Percentiles rank a stretch among this genome's conserved stretches.
phyloP scores from a whole-genome alignment of 2,888 invertebrate genomes.

The Taphrorychus bicolor region DNA sequence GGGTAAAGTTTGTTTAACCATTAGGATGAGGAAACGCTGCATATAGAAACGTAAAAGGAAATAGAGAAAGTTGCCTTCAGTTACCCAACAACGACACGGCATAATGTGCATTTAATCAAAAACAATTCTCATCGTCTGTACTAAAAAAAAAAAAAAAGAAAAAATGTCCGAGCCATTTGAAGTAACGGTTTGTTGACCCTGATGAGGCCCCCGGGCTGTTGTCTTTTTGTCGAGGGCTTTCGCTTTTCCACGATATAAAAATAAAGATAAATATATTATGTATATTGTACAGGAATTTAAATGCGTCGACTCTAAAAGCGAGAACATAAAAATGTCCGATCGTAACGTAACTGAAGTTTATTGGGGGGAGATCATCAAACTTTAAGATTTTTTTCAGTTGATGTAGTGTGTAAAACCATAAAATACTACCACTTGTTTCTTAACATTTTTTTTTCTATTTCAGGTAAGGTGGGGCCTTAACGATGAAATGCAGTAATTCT shows the following conservation, averaged over 20 bases:
- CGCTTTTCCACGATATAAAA: slow-evolving; percentile 15
- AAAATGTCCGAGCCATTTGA: neutral
- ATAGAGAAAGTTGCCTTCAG: slow-evolving; percentile 4
- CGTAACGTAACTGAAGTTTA: neutral
- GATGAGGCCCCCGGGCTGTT: slow-evolving; percentile 7
- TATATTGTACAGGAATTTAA: slow-evolving; percentile 9
- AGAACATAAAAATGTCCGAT: slow-evolving; percentile 5
- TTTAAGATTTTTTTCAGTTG: neutral
- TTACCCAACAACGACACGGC: neutral
- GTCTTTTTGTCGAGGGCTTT: slow-evolving; percentile 15
- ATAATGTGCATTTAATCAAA: neutral
- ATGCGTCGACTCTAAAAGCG: neutral
- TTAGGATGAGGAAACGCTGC: too few species aligned
- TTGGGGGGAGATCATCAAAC: neutral
- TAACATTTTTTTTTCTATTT: neutral
- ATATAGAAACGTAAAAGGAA: neutral
- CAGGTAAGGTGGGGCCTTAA: neutral
- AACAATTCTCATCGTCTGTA: neutral
- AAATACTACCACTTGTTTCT: neutral
- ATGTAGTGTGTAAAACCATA: neutral
- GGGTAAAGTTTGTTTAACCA: neutral
- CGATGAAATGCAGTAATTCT: neutral
- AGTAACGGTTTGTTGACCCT: slow-evolving; percentile 29
- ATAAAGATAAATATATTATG: slow-evolving; percentile 9
- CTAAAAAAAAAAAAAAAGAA: neutral